phyloP scores from a whole-genome alignment of 2,888 invertebrate species.

The Ormyrus rosae region DNA sequence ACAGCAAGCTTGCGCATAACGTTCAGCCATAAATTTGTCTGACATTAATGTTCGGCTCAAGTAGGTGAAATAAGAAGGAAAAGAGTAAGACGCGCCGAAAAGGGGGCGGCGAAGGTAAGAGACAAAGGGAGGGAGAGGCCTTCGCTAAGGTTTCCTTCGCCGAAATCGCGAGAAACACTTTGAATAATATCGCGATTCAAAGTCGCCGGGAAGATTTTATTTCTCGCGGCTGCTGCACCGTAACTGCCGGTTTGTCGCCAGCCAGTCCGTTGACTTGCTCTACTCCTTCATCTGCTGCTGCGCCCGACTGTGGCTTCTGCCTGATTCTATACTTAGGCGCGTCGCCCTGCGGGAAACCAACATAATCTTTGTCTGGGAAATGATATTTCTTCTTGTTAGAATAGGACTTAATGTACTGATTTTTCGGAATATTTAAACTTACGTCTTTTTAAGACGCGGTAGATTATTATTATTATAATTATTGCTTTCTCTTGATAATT shows the following conservation, averaged over 20 bases:
- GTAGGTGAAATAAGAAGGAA: slow-evolving; percentile 54
- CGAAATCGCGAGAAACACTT: slow-evolving; percentile 71
- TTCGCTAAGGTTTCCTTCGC: neutral
- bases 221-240: slow-evolving; percentile 68
- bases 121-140: neutral
- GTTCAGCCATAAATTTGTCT: slow-evolving; percentile 47
- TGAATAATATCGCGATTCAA: slow-evolving; percentile 74
- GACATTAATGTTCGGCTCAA: slow-evolving; percentile 55
- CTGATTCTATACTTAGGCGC: too few species aligned
- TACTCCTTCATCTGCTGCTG: slow-evolving; percentile 21
- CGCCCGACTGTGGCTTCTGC: slow-evolving; percentile 11
- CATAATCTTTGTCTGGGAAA: too few species aligned
- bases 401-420: too few species aligned
- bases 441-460: too few species aligned
- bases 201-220: slow-evolving; percentile 71
- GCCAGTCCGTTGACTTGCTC: slow-evolving; percentile 69
- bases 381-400: too few species aligned
- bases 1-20: slow-evolving; percentile 10
- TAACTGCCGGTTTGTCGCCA: slow-evolving; percentile 70
- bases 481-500: too few species aligned
- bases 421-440: too few species aligned
- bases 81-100: slow-evolving; percentile 27
- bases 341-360: too few species aligned
- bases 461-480: too few species aligned
- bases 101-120: neutral